Conservation (phyloP, 92 coral and sea anemone species). For the Porites evermanni region DNA sequence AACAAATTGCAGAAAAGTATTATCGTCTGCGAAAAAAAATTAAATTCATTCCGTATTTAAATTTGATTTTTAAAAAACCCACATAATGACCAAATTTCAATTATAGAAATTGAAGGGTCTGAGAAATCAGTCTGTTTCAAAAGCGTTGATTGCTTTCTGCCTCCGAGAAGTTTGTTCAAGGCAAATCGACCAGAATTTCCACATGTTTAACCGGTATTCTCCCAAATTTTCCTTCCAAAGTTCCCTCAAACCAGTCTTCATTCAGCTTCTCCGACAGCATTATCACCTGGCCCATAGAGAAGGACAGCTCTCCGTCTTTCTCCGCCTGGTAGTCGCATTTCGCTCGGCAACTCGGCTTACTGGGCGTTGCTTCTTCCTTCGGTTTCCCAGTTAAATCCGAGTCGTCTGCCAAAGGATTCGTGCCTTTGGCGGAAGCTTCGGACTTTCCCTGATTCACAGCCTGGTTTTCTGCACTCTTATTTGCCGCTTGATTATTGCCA, state of each 20-base stretch:
- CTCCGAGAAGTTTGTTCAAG: constrained; percentile 2
- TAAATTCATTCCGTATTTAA: not conserved
- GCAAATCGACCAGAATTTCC: constrained; percentile 69
- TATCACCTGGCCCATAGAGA: constrained; percentile 73
- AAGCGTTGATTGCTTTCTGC: not conserved
- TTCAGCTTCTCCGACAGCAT: constrained; percentile 64
- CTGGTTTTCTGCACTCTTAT: constrained; percentile 23
- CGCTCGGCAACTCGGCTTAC: constrained; percentile 85
- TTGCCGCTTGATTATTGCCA: constrained; percentile 12
- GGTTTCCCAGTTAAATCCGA: constrained; percentile 55
- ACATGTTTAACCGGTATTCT: constrained; percentile 69
- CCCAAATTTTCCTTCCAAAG: constrained; percentile 84
- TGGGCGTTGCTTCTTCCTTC: constrained; percentile 15
- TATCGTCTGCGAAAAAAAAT: not conserved
- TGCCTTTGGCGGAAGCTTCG: constrained; percentile 84
- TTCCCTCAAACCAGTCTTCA: constrained; percentile 78
- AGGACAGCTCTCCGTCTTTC: constrained; percentile 80
- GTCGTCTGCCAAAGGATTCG: constrained; percentile 85
- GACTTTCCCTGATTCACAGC: constrained; percentile 60
- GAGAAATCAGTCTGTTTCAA: constrained; percentile 1
- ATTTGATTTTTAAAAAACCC: not conserved
- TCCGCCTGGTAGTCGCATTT: constrained; percentile 72
- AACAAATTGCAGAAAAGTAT: not conserved
- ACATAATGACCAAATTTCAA: constrained; percentile 7
- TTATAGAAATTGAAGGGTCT: not conserved